Conservation (phyloP, 2,797 vertebrate genomes). For the Pteronotus mesoamericanus region DNA sequence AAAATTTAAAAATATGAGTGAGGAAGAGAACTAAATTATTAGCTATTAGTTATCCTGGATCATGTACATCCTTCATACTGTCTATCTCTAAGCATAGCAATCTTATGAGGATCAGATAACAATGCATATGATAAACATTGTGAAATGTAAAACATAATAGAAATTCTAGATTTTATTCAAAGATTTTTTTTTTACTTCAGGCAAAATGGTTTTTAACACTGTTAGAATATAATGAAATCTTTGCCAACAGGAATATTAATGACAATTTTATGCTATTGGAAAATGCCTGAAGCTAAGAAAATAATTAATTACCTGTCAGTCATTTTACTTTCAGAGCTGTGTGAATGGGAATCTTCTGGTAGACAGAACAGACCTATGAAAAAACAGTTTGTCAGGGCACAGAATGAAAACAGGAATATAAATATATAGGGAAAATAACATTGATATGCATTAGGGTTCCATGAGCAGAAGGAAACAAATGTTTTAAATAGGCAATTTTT, state of each 20-base stretch:
- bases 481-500: background rate
- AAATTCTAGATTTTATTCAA: constrained; percentile 22
- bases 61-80: background rate
- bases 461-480: background rate
- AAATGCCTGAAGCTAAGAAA: background rate
- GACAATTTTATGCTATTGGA: background rate
- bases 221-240: background rate
- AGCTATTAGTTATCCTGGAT: background rate
- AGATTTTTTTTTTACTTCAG: background rate
- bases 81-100: background rate
- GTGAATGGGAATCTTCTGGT: background rate
- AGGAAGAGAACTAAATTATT: background rate
- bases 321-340: background rate
- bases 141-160: background rate
- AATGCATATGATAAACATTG: background rate
- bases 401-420: background rate
- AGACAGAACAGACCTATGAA: background rate
- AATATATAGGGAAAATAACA: background rate
- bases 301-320: background rate
- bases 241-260: constrained; percentile 31
- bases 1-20: background rate
- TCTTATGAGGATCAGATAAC: background rate
- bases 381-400: background rate
- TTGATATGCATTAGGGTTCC: background rate
- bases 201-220: background rate